A percentile compares a stretch with the other conserved stretches of the same genome.
Evolutionary conservation across 1,140 invertebrate species (phyloP).

Genomic region (Eupeodes corollae): DNA sequence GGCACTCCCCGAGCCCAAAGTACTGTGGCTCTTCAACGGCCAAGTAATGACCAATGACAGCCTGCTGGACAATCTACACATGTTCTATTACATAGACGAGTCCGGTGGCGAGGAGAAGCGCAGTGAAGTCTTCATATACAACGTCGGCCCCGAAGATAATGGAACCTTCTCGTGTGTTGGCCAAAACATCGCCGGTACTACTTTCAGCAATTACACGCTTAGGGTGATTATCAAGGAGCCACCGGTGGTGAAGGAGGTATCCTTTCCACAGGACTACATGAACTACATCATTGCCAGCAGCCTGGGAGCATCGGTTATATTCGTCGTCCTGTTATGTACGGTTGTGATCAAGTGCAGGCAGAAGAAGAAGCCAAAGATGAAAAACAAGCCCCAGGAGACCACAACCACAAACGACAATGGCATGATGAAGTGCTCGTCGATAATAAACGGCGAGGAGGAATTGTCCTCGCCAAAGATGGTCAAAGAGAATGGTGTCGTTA

Average conservation of each 20-base stretch:
- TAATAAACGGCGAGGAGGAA: conserved; percentile 26
- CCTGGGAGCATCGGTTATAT: conserved; percentile 47
- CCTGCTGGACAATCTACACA: conserved; percentile 48
- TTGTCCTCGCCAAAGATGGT: conserved; percentile 25
- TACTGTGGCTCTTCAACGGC: conserved; percentile 71
- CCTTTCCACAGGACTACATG: conserved; percentile 52
- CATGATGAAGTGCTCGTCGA: conserved; percentile 34
- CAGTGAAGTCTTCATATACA: conserved; percentile 63
- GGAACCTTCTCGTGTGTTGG: conserved; percentile 71
- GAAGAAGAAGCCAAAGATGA: conserved; percentile 41
- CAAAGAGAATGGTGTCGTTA: conserved; percentile 22
- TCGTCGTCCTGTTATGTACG: conserved; percentile 48
- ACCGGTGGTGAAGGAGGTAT: conserved; percentile 49
- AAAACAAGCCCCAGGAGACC: conserved; percentile 29
- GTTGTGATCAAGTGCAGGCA: conserved; percentile 50
- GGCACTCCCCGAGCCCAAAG: conserved; percentile 63
- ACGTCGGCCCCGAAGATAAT: conserved; percentile 61
- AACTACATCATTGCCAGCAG: conserved; percentile 49
- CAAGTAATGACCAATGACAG: conserved; percentile 60
- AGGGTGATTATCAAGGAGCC: conserved; percentile 59
- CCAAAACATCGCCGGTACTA: conserved; percentile 66
- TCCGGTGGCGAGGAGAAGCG: conserved; percentile 56
- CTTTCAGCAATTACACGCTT: conserved; percentile 65
- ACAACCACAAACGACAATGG: conserved; percentile 17
- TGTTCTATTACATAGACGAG: conserved; percentile 57